Conservation (phyloP, 2,113 vertebrate genomes). For the Hipposideros armiger region DNA sequence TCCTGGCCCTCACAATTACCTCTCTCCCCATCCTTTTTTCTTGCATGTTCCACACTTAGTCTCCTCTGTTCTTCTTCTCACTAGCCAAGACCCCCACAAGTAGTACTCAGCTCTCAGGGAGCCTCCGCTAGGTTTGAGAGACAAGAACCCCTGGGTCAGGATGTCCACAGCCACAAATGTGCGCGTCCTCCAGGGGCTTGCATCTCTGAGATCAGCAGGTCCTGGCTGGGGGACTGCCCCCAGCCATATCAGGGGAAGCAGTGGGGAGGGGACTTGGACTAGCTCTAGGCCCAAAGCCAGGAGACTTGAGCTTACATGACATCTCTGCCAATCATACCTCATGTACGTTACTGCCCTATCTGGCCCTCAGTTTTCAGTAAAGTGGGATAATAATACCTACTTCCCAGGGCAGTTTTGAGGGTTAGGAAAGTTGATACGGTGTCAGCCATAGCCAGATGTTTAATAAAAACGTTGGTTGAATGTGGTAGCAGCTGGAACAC, state of each 20-base stretch:
- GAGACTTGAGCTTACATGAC: neutral
- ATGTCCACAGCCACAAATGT: rapidly evolving
- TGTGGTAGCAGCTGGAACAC: neutral
- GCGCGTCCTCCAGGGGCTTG: neutral
- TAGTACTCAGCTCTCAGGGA: neutral
- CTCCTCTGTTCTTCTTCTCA: neutral
- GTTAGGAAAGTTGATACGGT: neutral
- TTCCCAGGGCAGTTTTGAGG: neutral
- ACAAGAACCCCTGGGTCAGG: neutral
- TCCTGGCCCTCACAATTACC: neutral
- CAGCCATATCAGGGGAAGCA: neutral
- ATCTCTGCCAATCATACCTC: neutral
- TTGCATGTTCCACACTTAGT: neutral
- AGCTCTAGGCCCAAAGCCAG: neutral
- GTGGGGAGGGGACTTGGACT: neutral
- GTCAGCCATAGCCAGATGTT: neutral
- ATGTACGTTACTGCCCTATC: too few species aligned
- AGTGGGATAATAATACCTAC: neutral
- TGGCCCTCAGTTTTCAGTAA: neutral
- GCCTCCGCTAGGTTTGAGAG: neutral
- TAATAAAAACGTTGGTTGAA: slow-evolving; percentile 16
- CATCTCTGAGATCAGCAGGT: neutral
- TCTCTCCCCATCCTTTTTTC: neutral
- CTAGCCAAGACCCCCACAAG: neutral
- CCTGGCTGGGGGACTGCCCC: neutral